phyloP scores from a whole-genome alignment of 2,888 invertebrate genomes.

The Drosophila nr. perissopoda region DNA sequence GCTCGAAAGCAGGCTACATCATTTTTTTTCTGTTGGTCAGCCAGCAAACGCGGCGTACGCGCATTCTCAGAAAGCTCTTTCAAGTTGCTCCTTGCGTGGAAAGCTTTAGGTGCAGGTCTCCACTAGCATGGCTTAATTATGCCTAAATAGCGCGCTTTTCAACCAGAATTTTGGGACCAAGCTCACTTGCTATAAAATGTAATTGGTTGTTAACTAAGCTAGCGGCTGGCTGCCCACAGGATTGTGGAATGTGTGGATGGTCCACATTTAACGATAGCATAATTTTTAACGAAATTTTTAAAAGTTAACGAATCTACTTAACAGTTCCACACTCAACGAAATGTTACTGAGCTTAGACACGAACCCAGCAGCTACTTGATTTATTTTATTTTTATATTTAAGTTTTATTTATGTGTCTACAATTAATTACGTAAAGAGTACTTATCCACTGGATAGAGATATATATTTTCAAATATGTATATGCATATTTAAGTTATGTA shows the following conservation, averaged over 20 bases:
- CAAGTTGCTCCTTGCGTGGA: not conserved
- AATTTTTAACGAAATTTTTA: not conserved
- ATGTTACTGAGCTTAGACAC: conserved; percentile 8
- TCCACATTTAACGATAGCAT: conserved; percentile 14
- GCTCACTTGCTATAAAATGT: conserved; percentile 27
- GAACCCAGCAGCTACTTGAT: not conserved
- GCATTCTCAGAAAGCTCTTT: conserved; percentile 10
- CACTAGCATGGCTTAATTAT: conserved; percentile 23
- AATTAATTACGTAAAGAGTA: not conserved
- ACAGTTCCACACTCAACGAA: conserved; percentile 25
- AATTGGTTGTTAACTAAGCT: conserved; percentile 7
- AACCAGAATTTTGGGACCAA: conserved; percentile 38
- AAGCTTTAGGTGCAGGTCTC: not conserved
- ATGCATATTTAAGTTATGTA: not conserved
- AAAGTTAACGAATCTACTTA: conserved; percentile 24
- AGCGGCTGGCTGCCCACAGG: not conserved
- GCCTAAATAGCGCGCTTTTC: conserved; percentile 22
- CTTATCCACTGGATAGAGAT: not conserved
- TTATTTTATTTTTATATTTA: not conserved
- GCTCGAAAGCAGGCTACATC: conserved; percentile 45
- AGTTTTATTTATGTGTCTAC: not conserved
- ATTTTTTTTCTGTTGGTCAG: conserved; percentile 1
- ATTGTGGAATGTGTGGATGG: not conserved
- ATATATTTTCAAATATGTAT: not conserved
- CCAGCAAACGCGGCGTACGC: conserved; percentile 26